phyloP scores from a whole-genome alignment of 2,797 vertebrate species.

The Peromyscus aztecus region DNA sequence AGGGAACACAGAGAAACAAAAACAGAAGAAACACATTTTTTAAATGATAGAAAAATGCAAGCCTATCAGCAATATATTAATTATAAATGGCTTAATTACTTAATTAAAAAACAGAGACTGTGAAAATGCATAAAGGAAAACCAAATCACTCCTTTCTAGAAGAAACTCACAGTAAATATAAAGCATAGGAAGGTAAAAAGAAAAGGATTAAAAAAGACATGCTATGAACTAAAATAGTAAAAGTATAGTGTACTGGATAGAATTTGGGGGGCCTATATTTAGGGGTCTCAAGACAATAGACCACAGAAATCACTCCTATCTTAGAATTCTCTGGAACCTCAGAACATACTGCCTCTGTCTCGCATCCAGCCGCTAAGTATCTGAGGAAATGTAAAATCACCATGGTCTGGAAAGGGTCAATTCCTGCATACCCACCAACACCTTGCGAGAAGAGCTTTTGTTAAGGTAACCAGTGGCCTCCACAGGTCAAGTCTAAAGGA shows the following conservation, averaged over 20 bases:
- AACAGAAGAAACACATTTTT: background rate
- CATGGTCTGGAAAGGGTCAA: background rate
- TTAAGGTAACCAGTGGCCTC: background rate
- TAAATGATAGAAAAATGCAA: background rate
- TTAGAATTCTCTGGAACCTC: background rate
- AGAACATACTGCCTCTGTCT: background rate
- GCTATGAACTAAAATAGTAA: background rate
- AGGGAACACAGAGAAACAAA: background rate
- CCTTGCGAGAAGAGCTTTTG: background rate
- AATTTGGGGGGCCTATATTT: background rate
- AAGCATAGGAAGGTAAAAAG: background rate
- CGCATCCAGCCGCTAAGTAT: background rate
- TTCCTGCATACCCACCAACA: background rate
- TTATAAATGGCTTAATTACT: background rate
- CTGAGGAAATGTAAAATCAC: background rate
- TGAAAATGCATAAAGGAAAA: slow-evolving; percentile 48
- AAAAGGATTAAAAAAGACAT: background rate
- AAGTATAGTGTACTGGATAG: background rate
- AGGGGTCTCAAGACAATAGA: background rate
- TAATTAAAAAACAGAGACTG: background rate
- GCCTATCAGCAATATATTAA: background rate
- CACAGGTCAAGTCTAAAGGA: background rate
- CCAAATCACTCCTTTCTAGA: background rate
- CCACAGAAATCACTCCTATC: background rate
- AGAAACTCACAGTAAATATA: background rate